phyloP scores from a whole-genome alignment of 1,140 invertebrate genomes.

The Gonatopus flavifemur region DNA sequence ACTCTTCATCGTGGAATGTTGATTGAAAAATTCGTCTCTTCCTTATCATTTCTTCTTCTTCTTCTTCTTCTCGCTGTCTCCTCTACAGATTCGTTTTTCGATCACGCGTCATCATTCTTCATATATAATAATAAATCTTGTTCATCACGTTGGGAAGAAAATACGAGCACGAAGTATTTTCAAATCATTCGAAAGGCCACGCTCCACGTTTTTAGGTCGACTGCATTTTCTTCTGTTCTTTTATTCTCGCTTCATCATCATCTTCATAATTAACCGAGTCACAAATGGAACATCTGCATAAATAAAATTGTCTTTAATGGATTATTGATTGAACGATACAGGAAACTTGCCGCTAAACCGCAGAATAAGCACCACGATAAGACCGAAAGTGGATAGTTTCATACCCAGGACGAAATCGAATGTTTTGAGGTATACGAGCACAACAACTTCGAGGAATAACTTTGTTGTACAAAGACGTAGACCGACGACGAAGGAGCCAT shows the following conservation, averaged over 20 bases:
- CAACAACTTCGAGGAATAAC: constrained; percentile 34
- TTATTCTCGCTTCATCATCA: constrained; percentile 2
- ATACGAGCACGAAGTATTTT: too few relatives aligned
- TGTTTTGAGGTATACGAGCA: constrained; percentile 32
- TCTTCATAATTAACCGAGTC: neutral
- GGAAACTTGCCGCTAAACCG: constrained; percentile 40
- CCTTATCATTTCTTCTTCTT: too few relatives aligned
- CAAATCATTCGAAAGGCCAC: too few relatives aligned
- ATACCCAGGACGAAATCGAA: constrained; percentile 26
- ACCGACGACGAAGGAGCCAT: constrained; percentile 31
- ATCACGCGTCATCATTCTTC: too few relatives aligned
- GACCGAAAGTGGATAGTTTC: constrained; percentile 49
- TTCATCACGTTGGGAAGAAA: too few relatives aligned
- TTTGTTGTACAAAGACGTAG: too few relatives aligned
- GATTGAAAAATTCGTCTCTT: too few relatives aligned
- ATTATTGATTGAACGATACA: constrained; percentile 39
- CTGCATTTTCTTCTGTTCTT: constrained; percentile 17
- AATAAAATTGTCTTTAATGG: too few relatives aligned
- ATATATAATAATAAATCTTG: too few relatives aligned
- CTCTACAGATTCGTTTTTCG: neutral
- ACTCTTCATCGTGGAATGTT: too few relatives aligned
- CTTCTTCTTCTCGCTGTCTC: constrained; percentile 3
- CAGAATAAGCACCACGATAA: constrained; percentile 55
- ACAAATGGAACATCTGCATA: too few relatives aligned
- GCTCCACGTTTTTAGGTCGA: too few relatives aligned